phyloP scores from a whole-genome alignment of 2,888 invertebrate species.

The Smittia aterrima region DNA sequence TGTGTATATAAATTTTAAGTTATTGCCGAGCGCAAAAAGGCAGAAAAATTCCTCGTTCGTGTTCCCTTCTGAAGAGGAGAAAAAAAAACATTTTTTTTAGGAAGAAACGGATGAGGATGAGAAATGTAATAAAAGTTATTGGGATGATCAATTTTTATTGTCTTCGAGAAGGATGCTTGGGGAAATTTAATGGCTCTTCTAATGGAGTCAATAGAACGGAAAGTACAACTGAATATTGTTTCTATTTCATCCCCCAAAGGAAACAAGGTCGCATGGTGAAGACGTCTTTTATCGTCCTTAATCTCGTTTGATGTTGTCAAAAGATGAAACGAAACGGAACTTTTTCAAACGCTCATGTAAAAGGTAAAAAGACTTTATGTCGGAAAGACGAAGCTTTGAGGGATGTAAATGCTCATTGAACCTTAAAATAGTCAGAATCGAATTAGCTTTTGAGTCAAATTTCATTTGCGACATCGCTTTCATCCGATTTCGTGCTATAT shows the following conservation, averaged over 20 bases:
- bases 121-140: conserved; percentile 39
- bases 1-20: conserved; percentile 19
- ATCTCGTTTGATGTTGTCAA: neutral
- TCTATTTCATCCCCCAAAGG: neutral
- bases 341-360: neutral
- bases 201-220: conserved; percentile 37
- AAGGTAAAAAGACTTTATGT: too few relatives aligned
- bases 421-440: neutral
- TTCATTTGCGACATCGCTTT: neutral
- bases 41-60: neutral
- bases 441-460: neutral
- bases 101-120: neutral
- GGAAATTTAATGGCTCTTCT: conserved; percentile 38
- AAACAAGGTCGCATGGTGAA: neutral
- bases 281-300: neutral
- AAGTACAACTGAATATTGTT: conserved; percentile 29
- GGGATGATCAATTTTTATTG: conserved; percentile 42
- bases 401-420: neutral
- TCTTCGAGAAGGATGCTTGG: conserved; percentile 26
- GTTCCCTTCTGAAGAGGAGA: neutral
- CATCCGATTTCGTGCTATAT: neutral
- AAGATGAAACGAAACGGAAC: neutral
- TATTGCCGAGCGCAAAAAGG: conserved; percentile 12
- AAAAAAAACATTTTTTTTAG: neutral
- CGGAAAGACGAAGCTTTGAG: neutral